Conservation (phyloP, 2,113 vertebrate species). For the Formicarius rufipectus region DNA sequence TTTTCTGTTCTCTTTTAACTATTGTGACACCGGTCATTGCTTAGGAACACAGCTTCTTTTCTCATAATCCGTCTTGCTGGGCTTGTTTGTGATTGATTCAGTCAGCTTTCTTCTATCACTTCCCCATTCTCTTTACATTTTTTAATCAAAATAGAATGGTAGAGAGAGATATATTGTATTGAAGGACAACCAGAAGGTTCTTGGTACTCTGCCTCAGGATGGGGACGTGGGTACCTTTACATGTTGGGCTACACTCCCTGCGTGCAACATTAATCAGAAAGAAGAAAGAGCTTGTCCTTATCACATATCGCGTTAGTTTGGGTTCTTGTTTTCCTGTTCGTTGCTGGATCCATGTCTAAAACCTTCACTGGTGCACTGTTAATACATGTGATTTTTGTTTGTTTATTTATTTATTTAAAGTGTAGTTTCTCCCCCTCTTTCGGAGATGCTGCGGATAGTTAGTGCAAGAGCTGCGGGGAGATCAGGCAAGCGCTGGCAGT, state of each 20-base stretch:
- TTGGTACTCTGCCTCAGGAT: neutral
- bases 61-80: conserved; percentile 47
- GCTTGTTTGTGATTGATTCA: neutral
- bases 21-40: conserved; percentile 17
- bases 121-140: neutral
- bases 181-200: neutral
- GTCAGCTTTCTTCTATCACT: neutral
- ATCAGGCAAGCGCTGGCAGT: neutral
- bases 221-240: neutral
- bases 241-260: neutral
- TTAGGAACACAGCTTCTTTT: conserved; percentile 44
- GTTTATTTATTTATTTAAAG: neutral
- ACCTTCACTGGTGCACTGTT: neutral
- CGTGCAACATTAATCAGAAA: neutral
- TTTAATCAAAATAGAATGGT: neutral
- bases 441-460: neutral
- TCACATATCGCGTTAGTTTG: neutral
- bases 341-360: neutral
- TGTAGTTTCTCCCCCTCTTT: accelerated
- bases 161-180: neutral
- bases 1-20: conserved; percentile 53
- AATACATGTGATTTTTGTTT: neutral
- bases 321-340: neutral
- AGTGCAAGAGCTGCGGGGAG: neutral
- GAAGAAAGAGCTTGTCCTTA: neutral